Base-by-base conservation (phyloP, 2,113 vertebrate species). In the Lichenostomus cassidix region DNA sequence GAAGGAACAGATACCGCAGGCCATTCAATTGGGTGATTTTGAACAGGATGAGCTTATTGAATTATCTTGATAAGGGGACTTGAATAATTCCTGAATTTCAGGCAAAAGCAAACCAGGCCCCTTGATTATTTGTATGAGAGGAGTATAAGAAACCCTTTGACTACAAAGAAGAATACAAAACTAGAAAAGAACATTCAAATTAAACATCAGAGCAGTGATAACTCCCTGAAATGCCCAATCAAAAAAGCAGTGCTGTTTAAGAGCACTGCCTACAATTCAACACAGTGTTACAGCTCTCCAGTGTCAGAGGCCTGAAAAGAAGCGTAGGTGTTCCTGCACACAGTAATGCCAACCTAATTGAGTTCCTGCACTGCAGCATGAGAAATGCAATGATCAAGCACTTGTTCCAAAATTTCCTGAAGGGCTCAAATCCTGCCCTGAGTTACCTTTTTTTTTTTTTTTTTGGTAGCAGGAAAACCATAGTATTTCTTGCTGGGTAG, bases 11-110 rank as follows among this genome's bases (percentile, higher is more conserved):
- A 69, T 59, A 67, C 21, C 2, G 0, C 10, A 80, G 83, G 49
- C 78, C 46, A 44, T 79, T 93, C 94, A 81, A 8, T 2, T 49
- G 63, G 77, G 63, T 87, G 75, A 83, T 95, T 97, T 89, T 94
- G 82, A 92, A 91, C 81, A 96, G 94, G 87, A 96, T 90, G 85
- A 86, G 59, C 62, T 90, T 89, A 89, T 58, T 94, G 73, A 96
- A 94, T 94, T 92, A 89, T 81, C 89, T 91, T 82, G 83, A 63
- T 91, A 90, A 85, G 86, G 47, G 67, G 69, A 80, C 80, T 78
- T 63, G 22, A 95, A 82, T 56, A 85, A 93, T 68, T 93, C 70
- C 81, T 74, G 41, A 87, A 94, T 80, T 89, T 89, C 81, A 89
- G 50, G 79, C 50, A 62, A 95, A 86, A 94, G 49, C 73, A 96